Evolutionary conservation across 1,140 invertebrate genomes (phyloP).

Genomic region (Drosophila bipectinata): DNA sequence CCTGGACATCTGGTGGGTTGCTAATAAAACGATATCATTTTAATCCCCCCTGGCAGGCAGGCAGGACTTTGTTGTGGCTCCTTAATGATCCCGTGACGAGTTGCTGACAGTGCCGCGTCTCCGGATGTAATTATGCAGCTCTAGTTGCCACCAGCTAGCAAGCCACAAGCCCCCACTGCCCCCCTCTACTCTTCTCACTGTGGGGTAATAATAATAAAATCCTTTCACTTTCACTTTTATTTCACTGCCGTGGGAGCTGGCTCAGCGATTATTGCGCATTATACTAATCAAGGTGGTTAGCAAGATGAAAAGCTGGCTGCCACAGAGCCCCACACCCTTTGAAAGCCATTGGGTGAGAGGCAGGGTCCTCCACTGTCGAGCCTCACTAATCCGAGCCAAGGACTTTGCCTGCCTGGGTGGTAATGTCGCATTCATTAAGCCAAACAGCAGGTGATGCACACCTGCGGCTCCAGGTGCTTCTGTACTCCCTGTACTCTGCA

Average conservation of each 20-base stretch:
- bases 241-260: constrained; percentile 27
- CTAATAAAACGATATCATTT: constrained; percentile 29
- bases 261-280: constrained; percentile 61
- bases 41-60: background rate
- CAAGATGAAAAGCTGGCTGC: constrained; percentile 16
- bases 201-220: constrained; percentile 52
- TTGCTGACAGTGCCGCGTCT: constrained; percentile 46
- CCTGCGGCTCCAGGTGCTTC: constrained; percentile 45
- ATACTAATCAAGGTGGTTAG: constrained; percentile 63
- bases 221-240: constrained; percentile 55
- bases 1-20: background rate
- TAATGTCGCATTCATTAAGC: constrained; percentile 77
- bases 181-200: background rate
- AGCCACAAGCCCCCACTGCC: background rate
- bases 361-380: background rate
- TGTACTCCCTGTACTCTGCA: background rate
- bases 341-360: background rate
- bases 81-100: constrained; percentile 21
- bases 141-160: constrained; percentile 6
- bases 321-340: background rate
- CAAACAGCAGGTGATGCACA: constrained; percentile 74
- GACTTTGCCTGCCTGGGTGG: constrained; percentile 22
- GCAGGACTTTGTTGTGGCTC: constrained; percentile 17
- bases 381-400: constrained; percentile 43
- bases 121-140: constrained; percentile 58